phyloP scores from a whole-genome alignment of 2,113 vertebrate species.

The Plestiodon gilberti region DNA sequence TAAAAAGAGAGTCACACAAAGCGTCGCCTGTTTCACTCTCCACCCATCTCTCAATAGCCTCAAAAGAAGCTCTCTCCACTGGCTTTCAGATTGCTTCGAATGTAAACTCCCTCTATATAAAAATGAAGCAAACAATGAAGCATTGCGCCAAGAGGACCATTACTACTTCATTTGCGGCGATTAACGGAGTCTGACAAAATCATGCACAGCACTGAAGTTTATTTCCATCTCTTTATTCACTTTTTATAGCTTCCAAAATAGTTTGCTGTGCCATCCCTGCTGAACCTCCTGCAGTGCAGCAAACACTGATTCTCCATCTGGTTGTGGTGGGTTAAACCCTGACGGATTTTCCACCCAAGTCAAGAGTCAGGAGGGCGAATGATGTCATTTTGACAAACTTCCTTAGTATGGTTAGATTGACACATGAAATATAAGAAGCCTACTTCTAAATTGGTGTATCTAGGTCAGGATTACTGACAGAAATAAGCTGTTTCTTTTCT shows the following conservation, averaged over 20 bases:
- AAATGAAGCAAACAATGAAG: neutral
- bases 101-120: neutral
- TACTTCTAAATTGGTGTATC: too few relatives aligned
- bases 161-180: neutral
- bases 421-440: too few relatives aligned
- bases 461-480: too few relatives aligned
- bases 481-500: too few relatives aligned
- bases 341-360: fast-evolving
- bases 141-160: conserved; percentile 13
- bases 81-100: neutral
- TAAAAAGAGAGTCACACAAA: neutral
- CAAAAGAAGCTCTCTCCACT: neutral
- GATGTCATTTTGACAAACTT: neutral
- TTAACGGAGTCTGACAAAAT: conserved; percentile 27
- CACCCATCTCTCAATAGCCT: conserved; percentile 1
- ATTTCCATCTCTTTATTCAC: neutral
- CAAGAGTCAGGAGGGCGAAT: fast-evolving
- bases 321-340: too few relatives aligned
- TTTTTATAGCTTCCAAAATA: neutral
- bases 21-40: neutral
- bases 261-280: neutral
- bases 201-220: neutral
- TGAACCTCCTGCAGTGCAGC: neutral
- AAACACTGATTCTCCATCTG: neutral
- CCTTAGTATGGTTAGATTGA: too few relatives aligned